A percentile compares a stretch with the other conserved stretches of the same genome.
phyloP scores from a whole-genome alignment of 2,888 invertebrate species.

The Exocentrus adspersus region DNA sequence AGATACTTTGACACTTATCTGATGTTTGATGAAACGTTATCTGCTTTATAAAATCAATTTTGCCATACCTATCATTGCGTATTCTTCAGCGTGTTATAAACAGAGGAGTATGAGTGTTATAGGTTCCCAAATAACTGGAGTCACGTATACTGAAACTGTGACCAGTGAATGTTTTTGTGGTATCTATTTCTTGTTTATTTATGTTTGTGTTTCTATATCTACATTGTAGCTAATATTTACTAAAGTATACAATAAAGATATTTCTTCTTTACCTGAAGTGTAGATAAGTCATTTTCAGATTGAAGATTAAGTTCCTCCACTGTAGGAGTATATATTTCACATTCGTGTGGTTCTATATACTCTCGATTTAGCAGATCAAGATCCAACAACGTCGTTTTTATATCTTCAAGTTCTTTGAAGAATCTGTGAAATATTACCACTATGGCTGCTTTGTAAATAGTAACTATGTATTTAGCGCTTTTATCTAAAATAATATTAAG shows the following conservation, averaged over 20 bases:
- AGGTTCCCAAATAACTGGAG: too few relatives aligned
- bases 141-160: too few relatives aligned
- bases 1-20: too few relatives aligned
- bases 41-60: too few relatives aligned
- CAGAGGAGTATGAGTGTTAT: too few relatives aligned
- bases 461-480: constrained; percentile 48
- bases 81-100: too few relatives aligned
- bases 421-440: constrained; percentile 51
- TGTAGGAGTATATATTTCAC: constrained; percentile 46
- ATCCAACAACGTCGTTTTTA: constrained; percentile 35
- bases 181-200: background rate
- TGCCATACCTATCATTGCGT: too few relatives aligned
- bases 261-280: constrained; percentile 32
- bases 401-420: constrained; percentile 47
- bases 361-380: constrained; percentile 31
- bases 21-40: too few relatives aligned
- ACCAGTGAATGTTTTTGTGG: too few relatives aligned
- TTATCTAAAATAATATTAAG: constrained; percentile 43
- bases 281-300: constrained; percentile 36
- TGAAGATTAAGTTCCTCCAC: constrained; percentile 41
- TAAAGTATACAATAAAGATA: too few relatives aligned
- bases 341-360: constrained; percentile 35
- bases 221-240: too few relatives aligned
- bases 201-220: too few relatives aligned
- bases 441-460: constrained; percentile 48